Base-by-base conservation (phyloP, 2,888 invertebrate species). In the Rhodophaea formosa region DNA sequence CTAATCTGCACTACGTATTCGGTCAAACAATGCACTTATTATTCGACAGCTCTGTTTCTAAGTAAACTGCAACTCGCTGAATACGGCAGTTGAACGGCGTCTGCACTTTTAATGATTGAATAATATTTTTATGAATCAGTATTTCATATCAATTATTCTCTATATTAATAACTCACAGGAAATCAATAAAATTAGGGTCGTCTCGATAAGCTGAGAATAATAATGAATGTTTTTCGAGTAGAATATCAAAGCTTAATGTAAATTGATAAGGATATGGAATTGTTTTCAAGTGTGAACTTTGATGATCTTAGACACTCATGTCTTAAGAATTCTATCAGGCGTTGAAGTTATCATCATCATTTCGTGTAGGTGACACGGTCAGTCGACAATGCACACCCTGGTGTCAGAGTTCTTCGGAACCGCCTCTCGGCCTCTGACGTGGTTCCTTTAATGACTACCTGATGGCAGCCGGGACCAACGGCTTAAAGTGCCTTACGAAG, bases 1-100 rank as follows among this genome's bases (percentile, higher is more conserved):
- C 88, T 89, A 90, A 89, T 88, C 88, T 84, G 64, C 60, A 74
- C 74, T 82, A 82, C 90, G 77, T 85, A 86, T 89, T 86, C 81
- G 88, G 88, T 78, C 82, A 80, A 86, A 90, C 91, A 90, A 89
- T 90, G 89, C 88, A 88, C 84, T 89, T 89, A 81, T 90, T 91
- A 89, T 89, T 90, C 89, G 88, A 77, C 89, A 84, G 88, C 87
- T 81, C 83, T 72, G 79, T 80, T 89, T 89, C 90, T 90, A 86
- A 88, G 89, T 89, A 89, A 91, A 90, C 74, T 87, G 88, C 87
- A 86, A 81, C 80, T 79, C 80, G 77, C 79, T 82, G 80, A 80
- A 83, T 84, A 76, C 80, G 75, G 75, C 62, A 76, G 79, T 81
- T 82, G 84, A 83, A 79, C 77, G 74, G 78, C 70, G 88, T 86